Conservation (phyloP, 2,888 invertebrate species). For the Sarcophaga carnaria region DNA sequence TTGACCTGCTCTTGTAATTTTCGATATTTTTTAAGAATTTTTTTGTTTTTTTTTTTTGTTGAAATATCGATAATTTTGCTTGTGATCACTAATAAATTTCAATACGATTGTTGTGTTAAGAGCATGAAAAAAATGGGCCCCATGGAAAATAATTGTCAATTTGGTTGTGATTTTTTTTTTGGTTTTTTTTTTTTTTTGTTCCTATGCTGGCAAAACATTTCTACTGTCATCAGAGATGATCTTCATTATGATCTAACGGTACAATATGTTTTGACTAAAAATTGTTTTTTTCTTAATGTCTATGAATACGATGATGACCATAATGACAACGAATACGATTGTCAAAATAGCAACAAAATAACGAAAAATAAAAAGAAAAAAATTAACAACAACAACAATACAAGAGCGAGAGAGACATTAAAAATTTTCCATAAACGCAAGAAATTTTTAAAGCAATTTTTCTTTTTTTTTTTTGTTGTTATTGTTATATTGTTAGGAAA, state of each 20-base stretch:
- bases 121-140: constrained; percentile 31
- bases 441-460: constrained; percentile 33
- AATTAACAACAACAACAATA: constrained; percentile 10
- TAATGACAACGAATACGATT: constrained; percentile 35
- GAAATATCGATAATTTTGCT: constrained; percentile 26
- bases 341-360: constrained; percentile 13
- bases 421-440: constrained; percentile 67
- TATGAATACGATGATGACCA: constrained; percentile 14
- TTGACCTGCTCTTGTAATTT: too few species aligned
- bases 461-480: background rate
- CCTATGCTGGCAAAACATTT: too few species aligned
- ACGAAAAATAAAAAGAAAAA: constrained; percentile 64
- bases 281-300: constrained; percentile 33
- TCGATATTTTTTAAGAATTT: constrained; percentile 8
- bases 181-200: background rate
- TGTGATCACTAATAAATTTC: constrained; percentile 61
- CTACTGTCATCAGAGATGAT: too few species aligned
- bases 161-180: constrained; percentile 52
- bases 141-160: constrained; percentile 64
- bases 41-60: background rate
- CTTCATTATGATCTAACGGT: constrained; percentile 55
- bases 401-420: constrained; percentile 34
- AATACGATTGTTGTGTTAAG: constrained; percentile 56
- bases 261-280: constrained; percentile 60
- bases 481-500: too few species aligned